Base-by-base conservation (phyloP, 2,888 invertebrate genomes). In the Kryphioiulus occultus region DNA sequence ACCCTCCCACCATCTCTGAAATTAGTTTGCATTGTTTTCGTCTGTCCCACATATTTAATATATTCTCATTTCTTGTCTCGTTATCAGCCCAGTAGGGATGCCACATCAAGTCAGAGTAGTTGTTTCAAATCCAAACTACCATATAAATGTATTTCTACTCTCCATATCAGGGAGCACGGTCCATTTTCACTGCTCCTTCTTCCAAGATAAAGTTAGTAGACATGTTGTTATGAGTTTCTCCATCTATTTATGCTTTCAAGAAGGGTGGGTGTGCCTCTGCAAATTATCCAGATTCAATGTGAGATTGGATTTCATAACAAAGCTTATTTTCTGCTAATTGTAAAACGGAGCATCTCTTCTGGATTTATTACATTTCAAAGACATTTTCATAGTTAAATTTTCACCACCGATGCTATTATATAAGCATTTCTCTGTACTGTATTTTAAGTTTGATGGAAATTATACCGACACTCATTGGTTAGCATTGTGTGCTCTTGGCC, bases 161-260 rank as follows among this genome's bases (percentile, higher is more conserved):
- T 98, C 98, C 90, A 97, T 99, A 91, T 97, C 98, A 90, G 98
- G 98, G 91, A 97, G 95, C 92, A 97, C 97, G 90, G 95, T 96
- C 53, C 96, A 98, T 93, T 99, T 99, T 94, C 98, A 99, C 93
- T 98, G 98, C 91, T 98, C 98, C 90, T 98, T 99, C 94, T 98
- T 98, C 92, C 96, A 97, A 91, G 95, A 97, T 91, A 98, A 98
- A 95, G 98, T 98, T 92, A 93, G 78, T 78, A 78, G 78, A 78
- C 78, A 7, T 10, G 78, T 78, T 78, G 78, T 78, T 78, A 78
- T 30, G 1, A 1, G 30, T 78, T 78, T 30, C 15, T 30, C 26
- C 26, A 32, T 30, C 30, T 78, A 26, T 22, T 12, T 78, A 10
- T 15, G 30, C 22, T 30, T 78, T 78, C 12, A 78, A 78, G 78